These are phyloP conservation scores for Misgurnus anguillicaudatus DNA, from an alignment of 2,113 vertebrate species.

Conservation along the genomic window DNA sequence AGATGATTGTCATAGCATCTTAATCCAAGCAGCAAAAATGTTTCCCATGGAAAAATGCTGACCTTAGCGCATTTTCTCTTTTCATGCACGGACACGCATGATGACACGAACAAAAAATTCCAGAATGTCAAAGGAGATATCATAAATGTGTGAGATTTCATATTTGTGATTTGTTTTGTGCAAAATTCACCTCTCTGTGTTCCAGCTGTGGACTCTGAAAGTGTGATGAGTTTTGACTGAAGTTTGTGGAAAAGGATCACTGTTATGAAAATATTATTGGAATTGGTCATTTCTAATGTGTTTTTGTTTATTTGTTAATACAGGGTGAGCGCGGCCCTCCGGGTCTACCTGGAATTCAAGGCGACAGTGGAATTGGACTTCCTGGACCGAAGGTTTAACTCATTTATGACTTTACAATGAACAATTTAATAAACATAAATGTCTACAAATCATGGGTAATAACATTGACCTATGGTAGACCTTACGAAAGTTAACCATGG, in stretches of 20 bases:
- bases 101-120: slow-evolving; percentile 25
- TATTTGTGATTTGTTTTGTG: slow-evolving; percentile 13
- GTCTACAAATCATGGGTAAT: background rate
- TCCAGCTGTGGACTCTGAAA: too few relatives aligned
- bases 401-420: background rate
- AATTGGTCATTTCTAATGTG: background rate
- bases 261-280: background rate
- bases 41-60: slow-evolving; percentile 36
- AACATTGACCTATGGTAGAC: too few relatives aligned
- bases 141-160: slow-evolving; percentile 4
- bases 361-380: slow-evolving; percentile 84
- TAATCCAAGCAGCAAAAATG: slow-evolving; percentile 34
- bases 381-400: slow-evolving; percentile 82
- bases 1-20: slow-evolving; percentile 19
- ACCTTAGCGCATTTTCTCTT: slow-evolving; percentile 25
- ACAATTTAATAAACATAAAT: background rate
- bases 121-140: background rate
- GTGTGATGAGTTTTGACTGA: too few relatives aligned
- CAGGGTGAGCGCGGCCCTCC: slow-evolving; percentile 84
- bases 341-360: slow-evolving; percentile 83
- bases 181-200: too few relatives aligned
- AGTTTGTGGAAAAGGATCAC: too few relatives aligned
- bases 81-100: slow-evolving; percentile 58
- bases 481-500: too few relatives aligned
- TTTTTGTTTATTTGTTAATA: slow-evolving; percentile 41